Evolutionary conservation across 2,888 invertebrate species (phyloP).

Genomic region (Ochropacha duplaris): DNA sequence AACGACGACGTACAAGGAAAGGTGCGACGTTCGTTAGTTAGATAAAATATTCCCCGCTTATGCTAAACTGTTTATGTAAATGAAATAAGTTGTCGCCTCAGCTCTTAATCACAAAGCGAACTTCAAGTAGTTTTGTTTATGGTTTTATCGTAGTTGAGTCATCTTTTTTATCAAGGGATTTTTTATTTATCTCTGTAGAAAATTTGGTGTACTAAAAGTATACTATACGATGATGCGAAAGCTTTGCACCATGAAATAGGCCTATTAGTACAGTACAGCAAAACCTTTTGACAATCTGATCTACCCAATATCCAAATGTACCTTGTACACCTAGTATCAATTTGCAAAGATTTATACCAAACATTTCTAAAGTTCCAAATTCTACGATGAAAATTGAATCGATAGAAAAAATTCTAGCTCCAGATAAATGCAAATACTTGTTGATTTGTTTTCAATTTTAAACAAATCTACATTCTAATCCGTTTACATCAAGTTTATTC

Average conservation of each 20-base stretch:
- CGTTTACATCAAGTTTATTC: slow-evolving; percentile 50
- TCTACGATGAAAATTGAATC: not conserved
- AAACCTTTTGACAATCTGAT: not conserved
- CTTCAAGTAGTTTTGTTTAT: slow-evolving; percentile 67
- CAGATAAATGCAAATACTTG: slow-evolving; percentile 11
- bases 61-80: slow-evolving; percentile 72
- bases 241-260: not conserved
- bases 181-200: slow-evolving; percentile 44
- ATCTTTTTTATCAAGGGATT: slow-evolving; percentile 40
- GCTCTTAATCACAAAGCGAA: slow-evolving; percentile 73
- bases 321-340: not conserved
- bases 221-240: not conserved
- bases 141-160: slow-evolving; percentile 62
- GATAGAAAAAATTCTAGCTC: slow-evolving; percentile 6
- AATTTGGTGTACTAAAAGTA: slow-evolving; percentile 40
- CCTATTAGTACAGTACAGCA: too few relatives aligned
- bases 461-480: slow-evolving; percentile 41
- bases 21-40: slow-evolving; percentile 46
- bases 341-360: not conserved
- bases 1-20: slow-evolving; percentile 31
- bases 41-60: slow-evolving; percentile 57
- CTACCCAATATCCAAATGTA: not conserved
- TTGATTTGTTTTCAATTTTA: slow-evolving; percentile 2
- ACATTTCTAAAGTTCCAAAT: not conserved
- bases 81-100: slow-evolving; percentile 71